These are phyloP conservation scores for Lepidostoma basale DNA, from an alignment of 1,140 invertebrate species.

Conservation along the genomic window DNA sequence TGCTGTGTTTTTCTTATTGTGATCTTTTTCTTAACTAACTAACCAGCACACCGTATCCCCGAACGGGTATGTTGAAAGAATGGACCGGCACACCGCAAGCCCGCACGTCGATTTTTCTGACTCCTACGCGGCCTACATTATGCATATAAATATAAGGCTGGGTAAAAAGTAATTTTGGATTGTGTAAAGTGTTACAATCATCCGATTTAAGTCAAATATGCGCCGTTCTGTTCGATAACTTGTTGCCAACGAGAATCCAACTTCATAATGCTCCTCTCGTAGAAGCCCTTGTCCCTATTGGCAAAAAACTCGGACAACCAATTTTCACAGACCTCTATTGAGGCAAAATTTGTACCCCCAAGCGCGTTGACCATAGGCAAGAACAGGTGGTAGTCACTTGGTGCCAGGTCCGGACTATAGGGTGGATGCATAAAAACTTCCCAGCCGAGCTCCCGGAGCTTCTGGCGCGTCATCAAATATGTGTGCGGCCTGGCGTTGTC, in stretches of 20 bases:
- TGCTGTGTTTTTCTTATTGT: too few relatives aligned
- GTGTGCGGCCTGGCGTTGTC: neutral
- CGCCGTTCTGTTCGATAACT: constrained; percentile 17
- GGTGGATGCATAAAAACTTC: constrained; percentile 2
- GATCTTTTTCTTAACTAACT: too few relatives aligned
- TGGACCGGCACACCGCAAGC: too few relatives aligned
- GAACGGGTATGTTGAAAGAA: too few relatives aligned
- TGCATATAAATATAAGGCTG: too few relatives aligned
- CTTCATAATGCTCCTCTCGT: constrained; percentile 1
- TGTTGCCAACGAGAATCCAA: constrained; percentile 4
- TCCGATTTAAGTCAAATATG: constrained; percentile 13
- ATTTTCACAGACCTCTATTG: constrained; percentile 2
- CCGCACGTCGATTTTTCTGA: too few relatives aligned
- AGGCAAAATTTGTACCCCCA: neutral
- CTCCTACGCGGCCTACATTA: too few relatives aligned
- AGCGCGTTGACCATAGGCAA: neutral
- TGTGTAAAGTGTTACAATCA: constrained; percentile 14
- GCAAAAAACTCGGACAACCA: constrained; percentile 3
- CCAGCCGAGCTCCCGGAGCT: neutral
- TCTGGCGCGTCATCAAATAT: neutral
- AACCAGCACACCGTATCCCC: too few relatives aligned
- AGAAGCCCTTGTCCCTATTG: constrained; percentile 14
- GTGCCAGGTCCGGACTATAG: constrained; percentile 9
- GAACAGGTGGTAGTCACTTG: constrained; percentile 2
- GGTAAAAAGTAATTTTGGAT: too few relatives aligned